These are phyloP conservation scores for Drosophila sulfurigaster DNA, from an alignment of 1,140 invertebrate genomes.

Conservation along the genomic window DNA sequence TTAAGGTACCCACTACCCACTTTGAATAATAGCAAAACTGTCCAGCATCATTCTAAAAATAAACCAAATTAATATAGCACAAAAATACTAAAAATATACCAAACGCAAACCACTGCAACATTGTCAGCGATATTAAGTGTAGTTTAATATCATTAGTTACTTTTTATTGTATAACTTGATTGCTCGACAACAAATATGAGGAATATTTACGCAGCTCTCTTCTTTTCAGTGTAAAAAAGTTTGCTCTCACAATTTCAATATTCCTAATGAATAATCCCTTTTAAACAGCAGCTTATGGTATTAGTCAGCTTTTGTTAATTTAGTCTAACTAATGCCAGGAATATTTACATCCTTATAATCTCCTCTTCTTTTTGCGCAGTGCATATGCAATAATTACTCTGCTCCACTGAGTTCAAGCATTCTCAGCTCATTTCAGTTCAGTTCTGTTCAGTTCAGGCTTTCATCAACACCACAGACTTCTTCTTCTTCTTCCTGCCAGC, in stretches of 20 bases:
- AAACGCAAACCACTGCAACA: too few species aligned
- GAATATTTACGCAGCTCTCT: too few species aligned
- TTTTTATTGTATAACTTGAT: too few species aligned
- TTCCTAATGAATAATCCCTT: neutral
- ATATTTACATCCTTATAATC: neutral
- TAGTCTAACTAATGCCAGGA: neutral
- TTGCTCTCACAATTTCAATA: neutral
- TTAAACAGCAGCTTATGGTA: neutral
- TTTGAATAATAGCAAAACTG: too few species aligned
- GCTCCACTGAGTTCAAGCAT: conserved; percentile 25
- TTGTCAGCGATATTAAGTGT: too few species aligned
- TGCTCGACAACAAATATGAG: too few species aligned
- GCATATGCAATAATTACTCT: conserved; percentile 6
- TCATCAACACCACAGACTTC: conserved; percentile 23
- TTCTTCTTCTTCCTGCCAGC: neutral
- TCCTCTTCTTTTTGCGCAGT: neutral
- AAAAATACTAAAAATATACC: too few species aligned
- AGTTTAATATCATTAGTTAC: too few species aligned
- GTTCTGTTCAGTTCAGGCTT: conserved; percentile 3
- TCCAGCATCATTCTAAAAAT: too few species aligned
- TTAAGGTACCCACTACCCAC: too few species aligned
- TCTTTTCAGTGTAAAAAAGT: neutral
- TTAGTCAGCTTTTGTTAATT: neutral
- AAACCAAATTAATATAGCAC: too few species aligned
- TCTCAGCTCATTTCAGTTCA: too few species aligned